A percentile compares a stretch with the other conserved stretches of the same genome.
Conservation (phyloP, 2,113 vertebrate species). For the Megaptera novaeangliae region DNA sequence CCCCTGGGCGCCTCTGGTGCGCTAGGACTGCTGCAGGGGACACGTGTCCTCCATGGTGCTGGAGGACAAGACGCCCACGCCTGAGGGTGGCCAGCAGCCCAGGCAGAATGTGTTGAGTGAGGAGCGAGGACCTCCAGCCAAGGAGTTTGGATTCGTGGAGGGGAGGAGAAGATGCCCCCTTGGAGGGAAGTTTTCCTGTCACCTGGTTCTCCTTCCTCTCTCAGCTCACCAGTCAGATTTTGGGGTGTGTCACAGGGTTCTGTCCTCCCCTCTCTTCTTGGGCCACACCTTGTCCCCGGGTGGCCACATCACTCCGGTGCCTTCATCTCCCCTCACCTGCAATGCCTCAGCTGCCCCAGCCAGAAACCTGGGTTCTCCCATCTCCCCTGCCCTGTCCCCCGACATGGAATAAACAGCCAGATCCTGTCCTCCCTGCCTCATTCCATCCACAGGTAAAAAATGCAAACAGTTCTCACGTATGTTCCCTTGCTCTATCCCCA, state of each 20-base stretch:
- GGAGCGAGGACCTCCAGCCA: background rate
- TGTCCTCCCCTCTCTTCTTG: background rate
- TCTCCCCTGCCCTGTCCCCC: background rate
- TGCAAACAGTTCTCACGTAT: rapidly evolving
- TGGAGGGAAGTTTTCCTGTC: background rate
- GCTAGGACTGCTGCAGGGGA: background rate
- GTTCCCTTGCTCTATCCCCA: background rate
- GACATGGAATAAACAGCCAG: background rate
- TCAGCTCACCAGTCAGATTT: background rate
- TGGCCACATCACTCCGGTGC: background rate
- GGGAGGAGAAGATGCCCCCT: background rate
- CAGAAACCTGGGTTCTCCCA: background rate
- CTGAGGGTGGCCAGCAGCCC: background rate
- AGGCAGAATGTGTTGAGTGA: background rate
- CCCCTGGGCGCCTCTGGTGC: rapidly evolving
- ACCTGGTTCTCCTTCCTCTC: background rate
- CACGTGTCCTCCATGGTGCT: rapidly evolving
- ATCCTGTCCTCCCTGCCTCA: background rate
- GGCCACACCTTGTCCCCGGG: background rate
- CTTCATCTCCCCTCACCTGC: background rate
- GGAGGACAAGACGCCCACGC: background rate
- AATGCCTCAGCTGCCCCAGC: background rate
- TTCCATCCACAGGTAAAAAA: background rate
- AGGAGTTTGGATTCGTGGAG: background rate
- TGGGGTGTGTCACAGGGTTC: background rate